Percentiles rank a stretch among this genome's conserved stretches.
phyloP scores from a whole-genome alignment of 2,888 invertebrate genomes.

The Eristalis intricaria region DNA sequence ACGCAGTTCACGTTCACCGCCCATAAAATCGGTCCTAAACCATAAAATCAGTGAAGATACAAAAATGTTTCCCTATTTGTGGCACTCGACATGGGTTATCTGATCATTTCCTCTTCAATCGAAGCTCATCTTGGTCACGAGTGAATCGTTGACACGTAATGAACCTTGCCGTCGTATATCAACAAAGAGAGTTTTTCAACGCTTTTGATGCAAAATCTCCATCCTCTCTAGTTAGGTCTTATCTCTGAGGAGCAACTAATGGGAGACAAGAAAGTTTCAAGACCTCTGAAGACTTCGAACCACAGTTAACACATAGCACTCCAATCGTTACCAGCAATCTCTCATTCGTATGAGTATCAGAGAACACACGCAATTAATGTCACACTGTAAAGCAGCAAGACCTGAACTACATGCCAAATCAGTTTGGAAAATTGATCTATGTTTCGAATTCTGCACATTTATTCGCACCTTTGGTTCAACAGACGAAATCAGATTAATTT shows the following conservation, averaged over 20 bases:
- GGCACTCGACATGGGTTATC: background rate
- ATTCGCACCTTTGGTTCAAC: background rate
- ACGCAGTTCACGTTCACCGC: background rate
- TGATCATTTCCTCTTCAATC: background rate
- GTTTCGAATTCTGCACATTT: background rate
- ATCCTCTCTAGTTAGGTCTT: too few species aligned
- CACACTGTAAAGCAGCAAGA: too few species aligned
- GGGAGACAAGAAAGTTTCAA: too few species aligned
- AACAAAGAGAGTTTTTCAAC: too few species aligned
- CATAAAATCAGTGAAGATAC: background rate
- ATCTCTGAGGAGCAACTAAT: too few species aligned
- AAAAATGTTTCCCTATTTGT: background rate
- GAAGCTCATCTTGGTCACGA: background rate
- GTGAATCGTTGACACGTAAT: background rate
- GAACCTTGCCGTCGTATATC: too few species aligned
- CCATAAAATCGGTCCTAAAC: background rate
- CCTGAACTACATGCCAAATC: background rate
- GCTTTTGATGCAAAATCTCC: too few species aligned
- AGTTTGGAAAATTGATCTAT: background rate
- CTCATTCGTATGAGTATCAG: too few species aligned
- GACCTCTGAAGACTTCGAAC: too few species aligned
- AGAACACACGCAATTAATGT: too few species aligned
- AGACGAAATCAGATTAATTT: background rate
- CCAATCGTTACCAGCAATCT: too few species aligned
- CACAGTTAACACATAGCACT: too few species aligned